These are phyloP conservation scores for Esox niger DNA, from an alignment of 2,113 vertebrate species.

Conservation along the genomic window DNA sequence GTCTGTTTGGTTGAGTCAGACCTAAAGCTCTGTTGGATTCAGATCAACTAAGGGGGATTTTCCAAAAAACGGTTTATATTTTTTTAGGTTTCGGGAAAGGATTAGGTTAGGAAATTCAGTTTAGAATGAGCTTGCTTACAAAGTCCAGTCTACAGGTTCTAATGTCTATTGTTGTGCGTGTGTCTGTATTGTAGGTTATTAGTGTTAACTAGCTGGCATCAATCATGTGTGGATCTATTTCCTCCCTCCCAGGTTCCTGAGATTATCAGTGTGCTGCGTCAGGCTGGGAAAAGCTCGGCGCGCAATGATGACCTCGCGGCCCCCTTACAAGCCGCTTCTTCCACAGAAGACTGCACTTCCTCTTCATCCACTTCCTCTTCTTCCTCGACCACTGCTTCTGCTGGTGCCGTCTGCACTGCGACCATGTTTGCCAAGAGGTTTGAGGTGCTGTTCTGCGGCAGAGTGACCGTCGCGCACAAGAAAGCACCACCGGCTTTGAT, in stretches of 20 bases:
- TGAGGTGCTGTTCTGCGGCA: constrained; percentile 94
- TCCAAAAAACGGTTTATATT: no score
- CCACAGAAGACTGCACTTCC: constrained; percentile 60
- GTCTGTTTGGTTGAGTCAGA: no score
- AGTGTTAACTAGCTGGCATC: no score
- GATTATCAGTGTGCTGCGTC: constrained; percentile 93
- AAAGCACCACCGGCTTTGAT: constrained; percentile 94
- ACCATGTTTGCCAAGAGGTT: constrained; percentile 94
- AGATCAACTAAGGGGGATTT: no score
- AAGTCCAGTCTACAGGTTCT: no score
- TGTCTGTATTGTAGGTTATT: no score
- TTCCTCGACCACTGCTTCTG: constrained; percentile 42
- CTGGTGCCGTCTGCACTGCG: constrained; percentile 52
- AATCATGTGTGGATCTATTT: no score
- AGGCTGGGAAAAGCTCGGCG: constrained; percentile 88
- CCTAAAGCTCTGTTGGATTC: no score
- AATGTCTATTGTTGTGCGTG: no score
- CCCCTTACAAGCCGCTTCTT: constrained; percentile 59
- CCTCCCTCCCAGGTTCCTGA: constrained; percentile 80
- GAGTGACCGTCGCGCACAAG: constrained; percentile 89
- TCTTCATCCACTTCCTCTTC: constrained; percentile 55
- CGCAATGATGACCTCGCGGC: constrained; percentile 79
- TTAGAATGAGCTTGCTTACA: no score
- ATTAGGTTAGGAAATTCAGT: no score
- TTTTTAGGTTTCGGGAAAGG: no score